phyloP scores from a whole-genome alignment of 2,113 vertebrate genomes.

The Gobius niger region DNA sequence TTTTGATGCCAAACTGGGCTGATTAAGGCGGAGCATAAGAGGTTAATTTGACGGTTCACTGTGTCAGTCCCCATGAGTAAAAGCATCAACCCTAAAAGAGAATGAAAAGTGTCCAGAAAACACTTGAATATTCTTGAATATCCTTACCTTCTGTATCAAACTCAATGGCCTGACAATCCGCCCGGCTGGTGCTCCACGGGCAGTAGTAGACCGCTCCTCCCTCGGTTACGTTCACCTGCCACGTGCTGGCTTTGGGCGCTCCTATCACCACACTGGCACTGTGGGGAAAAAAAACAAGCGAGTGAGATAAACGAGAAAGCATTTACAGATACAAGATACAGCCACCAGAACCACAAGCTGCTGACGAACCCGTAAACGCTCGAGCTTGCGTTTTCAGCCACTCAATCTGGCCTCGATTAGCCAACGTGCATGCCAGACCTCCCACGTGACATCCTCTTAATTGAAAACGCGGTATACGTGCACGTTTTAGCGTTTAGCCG shows the following conservation, averaged over 20 bases:
- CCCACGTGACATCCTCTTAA: constrained; percentile 33
- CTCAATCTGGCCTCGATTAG: constrained; percentile 43
- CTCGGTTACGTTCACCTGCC: constrained; percentile 77
- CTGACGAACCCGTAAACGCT: constrained; percentile 1
- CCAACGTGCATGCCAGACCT: constrained; percentile 44
- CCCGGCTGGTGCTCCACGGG: constrained; percentile 77
- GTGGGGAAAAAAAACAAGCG: constrained; percentile 30
- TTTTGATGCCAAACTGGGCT: no score
- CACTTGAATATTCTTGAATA: no score
- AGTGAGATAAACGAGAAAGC: not conserved
- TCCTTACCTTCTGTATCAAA: constrained; percentile 86
- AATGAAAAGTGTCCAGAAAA: not conserved
- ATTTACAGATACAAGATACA: constrained; percentile 15
- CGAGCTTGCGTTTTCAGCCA: constrained; percentile 12
- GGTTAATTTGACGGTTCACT: no score
- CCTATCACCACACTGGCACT: constrained; percentile 87
- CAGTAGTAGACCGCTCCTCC: constrained; percentile 90
- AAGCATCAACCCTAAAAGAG: not conserved
- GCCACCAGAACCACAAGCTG: constrained; percentile 15
- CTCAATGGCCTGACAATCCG: constrained; percentile 72
- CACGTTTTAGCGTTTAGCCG: constrained; percentile 25
- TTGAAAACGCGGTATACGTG: not conserved
- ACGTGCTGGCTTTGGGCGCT: constrained; percentile 87
- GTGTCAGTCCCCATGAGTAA: no score
- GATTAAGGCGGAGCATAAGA: no score